Percentiles rank a stretch among this genome's conserved stretches.
phyloP scores from a whole-genome alignment of 1,140 invertebrate genomes.

The Lasaia peninsularis region DNA sequence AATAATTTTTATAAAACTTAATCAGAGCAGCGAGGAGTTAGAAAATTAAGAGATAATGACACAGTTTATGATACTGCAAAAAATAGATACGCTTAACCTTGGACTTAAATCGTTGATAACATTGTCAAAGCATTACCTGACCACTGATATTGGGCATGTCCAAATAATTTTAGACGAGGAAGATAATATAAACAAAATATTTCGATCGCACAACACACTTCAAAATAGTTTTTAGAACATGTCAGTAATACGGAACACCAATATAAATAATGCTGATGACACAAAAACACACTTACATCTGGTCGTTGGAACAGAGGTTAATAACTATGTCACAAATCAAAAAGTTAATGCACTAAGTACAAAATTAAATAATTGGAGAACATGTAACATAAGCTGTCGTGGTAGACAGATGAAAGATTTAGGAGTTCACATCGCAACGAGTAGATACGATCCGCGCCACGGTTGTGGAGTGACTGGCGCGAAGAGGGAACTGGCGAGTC shows the following conservation, averaged over 20 bases:
- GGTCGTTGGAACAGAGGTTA: constrained; percentile 37
- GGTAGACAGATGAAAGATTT: constrained; percentile 58
- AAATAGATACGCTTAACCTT: neutral
- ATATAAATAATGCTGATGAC: constrained; percentile 39
- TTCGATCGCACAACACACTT: constrained; percentile 44
- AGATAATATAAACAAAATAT: constrained; percentile 28
- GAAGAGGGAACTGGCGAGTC: constrained; percentile 21
- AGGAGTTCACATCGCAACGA: constrained; percentile 72
- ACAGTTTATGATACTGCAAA: neutral
- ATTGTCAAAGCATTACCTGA: constrained; percentile 32
- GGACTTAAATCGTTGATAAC: neutral
- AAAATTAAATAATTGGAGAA: constrained; percentile 45
- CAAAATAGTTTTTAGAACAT: constrained; percentile 37
- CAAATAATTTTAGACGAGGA: constrained; percentile 24
- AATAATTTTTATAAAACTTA: neutral
- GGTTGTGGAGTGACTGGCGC: constrained; percentile 60
- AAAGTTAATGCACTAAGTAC: constrained; percentile 43
- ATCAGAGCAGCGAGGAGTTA: neutral
- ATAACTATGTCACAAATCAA: constrained; percentile 40
- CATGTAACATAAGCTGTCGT: constrained; percentile 66
- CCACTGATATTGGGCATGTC: constrained; percentile 48
- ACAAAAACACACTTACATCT: constrained; percentile 64
- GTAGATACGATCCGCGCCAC: constrained; percentile 64
- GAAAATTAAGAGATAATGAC: neutral
- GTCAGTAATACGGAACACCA: constrained; percentile 42